Percentiles rank a stretch among this genome's conserved stretches.
Conservation (phyloP, 1,140 invertebrate genomes). For the Littorina saxatilis region DNA sequence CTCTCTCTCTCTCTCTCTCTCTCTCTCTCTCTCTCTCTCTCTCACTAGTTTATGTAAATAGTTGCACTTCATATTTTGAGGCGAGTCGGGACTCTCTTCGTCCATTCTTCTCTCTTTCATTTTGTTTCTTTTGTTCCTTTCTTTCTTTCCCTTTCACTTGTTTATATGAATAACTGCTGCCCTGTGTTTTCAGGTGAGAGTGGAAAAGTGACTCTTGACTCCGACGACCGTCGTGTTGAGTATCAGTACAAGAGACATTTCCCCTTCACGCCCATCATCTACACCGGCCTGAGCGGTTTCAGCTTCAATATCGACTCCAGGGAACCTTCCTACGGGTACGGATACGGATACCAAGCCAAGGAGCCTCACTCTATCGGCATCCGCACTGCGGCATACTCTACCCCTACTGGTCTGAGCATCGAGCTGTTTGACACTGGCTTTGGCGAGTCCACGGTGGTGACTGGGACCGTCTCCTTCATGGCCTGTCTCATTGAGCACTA, state of each 20-base stretch:
- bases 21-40: neutral
- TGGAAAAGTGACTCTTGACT: neutral
- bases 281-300: neutral
- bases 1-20: neutral
- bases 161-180: too few species aligned
- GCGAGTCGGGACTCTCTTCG: neutral
- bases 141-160: too few species aligned
- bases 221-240: neutral
- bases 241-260: neutral
- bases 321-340: neutral
- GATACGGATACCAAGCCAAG: neutral
- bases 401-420: neutral
- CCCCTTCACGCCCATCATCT: neutral
- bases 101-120: neutral
- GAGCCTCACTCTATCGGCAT: neutral
- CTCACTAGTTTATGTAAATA: neutral
- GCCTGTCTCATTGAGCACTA: slow-evolving; percentile 10
- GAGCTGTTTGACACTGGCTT: neutral
- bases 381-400: neutral
- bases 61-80: neutral
- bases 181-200: neutral
- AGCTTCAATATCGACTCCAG: neutral
- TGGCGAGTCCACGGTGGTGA: neutral
- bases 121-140: too few species aligned
- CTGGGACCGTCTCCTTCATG: neutral